These are phyloP conservation scores for Temnothorax longispinosus DNA, from an alignment of 1,140 invertebrate genomes.

Conservation along the genomic window DNA sequence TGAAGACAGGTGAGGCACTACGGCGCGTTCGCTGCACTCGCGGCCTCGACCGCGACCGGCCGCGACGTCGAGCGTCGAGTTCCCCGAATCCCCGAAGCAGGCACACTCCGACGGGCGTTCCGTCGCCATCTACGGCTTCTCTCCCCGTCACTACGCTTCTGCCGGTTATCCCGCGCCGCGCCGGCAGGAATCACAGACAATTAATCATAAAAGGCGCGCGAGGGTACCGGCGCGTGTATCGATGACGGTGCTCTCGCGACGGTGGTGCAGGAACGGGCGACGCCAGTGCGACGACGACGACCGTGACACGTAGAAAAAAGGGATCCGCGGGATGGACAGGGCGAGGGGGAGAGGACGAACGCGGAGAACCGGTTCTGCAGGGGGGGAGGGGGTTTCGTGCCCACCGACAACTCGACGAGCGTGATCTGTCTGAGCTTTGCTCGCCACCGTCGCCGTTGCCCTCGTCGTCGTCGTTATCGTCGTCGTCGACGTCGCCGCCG, in stretches of 20 bases:
- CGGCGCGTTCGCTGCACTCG: slow-evolving; percentile 33
- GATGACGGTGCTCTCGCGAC: slow-evolving; percentile 17
- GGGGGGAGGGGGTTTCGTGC: slow-evolving; percentile 60
- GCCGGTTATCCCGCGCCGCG: not conserved
- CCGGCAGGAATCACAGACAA: slow-evolving; percentile 65
- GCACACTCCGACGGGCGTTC: slow-evolving; percentile 28
- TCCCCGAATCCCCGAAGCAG: not conserved
- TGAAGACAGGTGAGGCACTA: slow-evolving; percentile 17
- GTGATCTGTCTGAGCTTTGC: slow-evolving; percentile 61
- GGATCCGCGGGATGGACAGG: not conserved
- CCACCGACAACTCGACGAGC: slow-evolving; percentile 50
- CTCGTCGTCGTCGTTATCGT: not conserved
- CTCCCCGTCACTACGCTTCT: slow-evolving; percentile 12
- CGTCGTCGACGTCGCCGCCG: not conserved
- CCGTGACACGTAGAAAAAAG: slow-evolving; percentile 51
- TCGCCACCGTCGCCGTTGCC: slow-evolving; percentile 10
- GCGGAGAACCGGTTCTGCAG: slow-evolving; percentile 68
- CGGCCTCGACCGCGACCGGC: not conserved
- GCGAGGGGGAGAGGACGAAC: slow-evolving; percentile 44
- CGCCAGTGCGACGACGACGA: slow-evolving; percentile 66
- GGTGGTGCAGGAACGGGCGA: slow-evolving; percentile 55
- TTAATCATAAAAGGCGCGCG: slow-evolving; percentile 59
- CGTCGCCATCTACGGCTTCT: slow-evolving; percentile 62
- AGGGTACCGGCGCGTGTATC: slow-evolving; percentile 37
- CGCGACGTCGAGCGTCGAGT: slow-evolving; percentile 14